Base-by-base conservation (phyloP, 1,140 invertebrate species). In the Grapholita molesta region DNA sequence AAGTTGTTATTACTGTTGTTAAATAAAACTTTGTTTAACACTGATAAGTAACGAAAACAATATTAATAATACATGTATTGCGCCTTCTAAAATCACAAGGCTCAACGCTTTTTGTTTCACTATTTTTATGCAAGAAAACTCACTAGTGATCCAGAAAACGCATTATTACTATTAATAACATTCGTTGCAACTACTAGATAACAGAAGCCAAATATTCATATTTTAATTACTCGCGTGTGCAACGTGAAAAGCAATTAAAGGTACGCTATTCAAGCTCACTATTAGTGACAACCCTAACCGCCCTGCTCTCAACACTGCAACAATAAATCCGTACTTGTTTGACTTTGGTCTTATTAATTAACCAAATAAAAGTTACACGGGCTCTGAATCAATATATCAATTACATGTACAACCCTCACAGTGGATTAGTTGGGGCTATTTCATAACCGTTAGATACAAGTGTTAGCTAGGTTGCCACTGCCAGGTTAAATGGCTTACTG, bases 291-390 rank as follows among this genome's bases (percentile, higher is more conserved):
- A 77, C 86, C 88, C 86, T 86, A 71, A 64, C 65, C 28, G 21
- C 64, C 23, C 71, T 72, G 67, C 73, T 57, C 68, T 69, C 64
- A 70, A 73, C 82, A 85, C 80, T 88, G 85, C 88, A 90, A 89
- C 88, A 89, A 87, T 89, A 83, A 85, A 79, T 79, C 76, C 76
- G 78, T 7, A 87, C 83, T 88, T 90, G 85, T 90, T 90, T 89
- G 88, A 90, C 79, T 85, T 89, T 76, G 86, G 84, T 86, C 76
- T 88, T 89, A 90, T 90, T 90, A 90, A 90, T 90, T 89, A 90
- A 85, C 85, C 77, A 81, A 84, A 89, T 89, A 82, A 83, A 81
- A 79, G 42, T 48, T 79, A 78, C 71, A 75, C 79, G 73, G n/a
- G 76, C 67, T 72, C 68, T 55, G 67, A 69, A 71, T 67, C 72